phyloP scores from a whole-genome alignment of 2,888 invertebrate species.

The Trachelus iudaicus region DNA sequence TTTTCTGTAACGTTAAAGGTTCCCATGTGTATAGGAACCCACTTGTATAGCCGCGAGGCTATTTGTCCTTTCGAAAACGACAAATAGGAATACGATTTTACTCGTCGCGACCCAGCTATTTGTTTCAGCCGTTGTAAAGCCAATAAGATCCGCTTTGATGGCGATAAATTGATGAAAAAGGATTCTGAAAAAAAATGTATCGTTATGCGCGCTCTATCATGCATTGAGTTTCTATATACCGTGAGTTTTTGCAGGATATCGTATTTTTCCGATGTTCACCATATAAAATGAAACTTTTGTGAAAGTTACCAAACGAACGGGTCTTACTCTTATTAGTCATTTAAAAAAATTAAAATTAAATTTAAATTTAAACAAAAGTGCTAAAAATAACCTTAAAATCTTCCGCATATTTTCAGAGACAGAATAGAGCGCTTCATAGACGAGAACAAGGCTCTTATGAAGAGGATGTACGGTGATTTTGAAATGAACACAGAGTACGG shows the following conservation, averaged over 20 bases:
- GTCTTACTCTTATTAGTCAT: background rate
- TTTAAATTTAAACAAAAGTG: no score
- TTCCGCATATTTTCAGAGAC: slow-evolving; percentile 73
- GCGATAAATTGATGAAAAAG: background rate
- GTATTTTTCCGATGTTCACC: background rate
- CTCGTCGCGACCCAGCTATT: background rate
- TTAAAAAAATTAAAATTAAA: background rate
- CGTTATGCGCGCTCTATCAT: background rate
- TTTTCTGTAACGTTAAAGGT: background rate
- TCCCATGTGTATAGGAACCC: background rate
- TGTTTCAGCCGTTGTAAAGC: background rate
- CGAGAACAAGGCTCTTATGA: slow-evolving; percentile 93
- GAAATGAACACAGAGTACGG: slow-evolving; percentile 72
- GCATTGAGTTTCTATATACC: background rate
- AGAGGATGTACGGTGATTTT: slow-evolving; percentile 94
- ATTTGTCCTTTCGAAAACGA: background rate
- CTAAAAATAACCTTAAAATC: background rate
- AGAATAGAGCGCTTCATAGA: slow-evolving; percentile 93
- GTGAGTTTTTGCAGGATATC: background rate
- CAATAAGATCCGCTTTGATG: background rate
- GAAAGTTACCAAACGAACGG: background rate
- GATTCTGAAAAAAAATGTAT: background rate
- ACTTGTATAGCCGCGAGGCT: background rate
- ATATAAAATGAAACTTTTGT: background rate
- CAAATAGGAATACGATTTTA: background rate